Percentiles rank a stretch among this genome's conserved stretches.
Evolutionary conservation across 2,888 invertebrate genomes (phyloP).

Genomic region (Rhagonycha lutea): DNA sequence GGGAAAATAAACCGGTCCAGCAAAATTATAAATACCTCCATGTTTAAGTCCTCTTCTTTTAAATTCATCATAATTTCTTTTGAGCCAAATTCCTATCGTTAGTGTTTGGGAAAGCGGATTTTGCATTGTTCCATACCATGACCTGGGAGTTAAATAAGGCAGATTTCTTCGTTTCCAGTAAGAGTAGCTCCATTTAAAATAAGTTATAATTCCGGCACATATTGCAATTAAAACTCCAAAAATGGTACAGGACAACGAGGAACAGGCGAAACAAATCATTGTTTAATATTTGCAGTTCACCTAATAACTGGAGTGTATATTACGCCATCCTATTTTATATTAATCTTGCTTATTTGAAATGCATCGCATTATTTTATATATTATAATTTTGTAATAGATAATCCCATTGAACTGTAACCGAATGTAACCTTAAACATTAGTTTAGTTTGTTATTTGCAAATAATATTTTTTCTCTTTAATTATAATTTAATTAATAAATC

Average conservation of each 20-base stretch:
- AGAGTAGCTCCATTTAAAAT: conserved; percentile 32
- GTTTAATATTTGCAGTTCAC: not conserved
- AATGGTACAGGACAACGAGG: not conserved
- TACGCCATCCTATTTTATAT: no score
- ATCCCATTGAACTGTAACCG: no score
- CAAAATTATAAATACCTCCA: conserved; percentile 34
- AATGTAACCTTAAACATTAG: no score
- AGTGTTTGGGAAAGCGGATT: conserved; percentile 3
- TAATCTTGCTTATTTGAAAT: no score
- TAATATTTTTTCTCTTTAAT: no score
- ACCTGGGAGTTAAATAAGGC: conserved; percentile 35
- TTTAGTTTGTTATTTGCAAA: no score
- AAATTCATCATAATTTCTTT: conserved; percentile 26
- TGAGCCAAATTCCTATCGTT: not conserved
- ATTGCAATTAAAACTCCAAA: not conserved
- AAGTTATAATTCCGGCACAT: conserved; percentile 15
- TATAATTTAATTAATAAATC: no score
- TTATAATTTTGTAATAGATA: no score
- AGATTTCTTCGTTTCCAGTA: conserved; percentile 43
- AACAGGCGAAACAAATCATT: not conserved
- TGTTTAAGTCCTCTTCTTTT: conserved; percentile 29
- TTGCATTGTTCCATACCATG: conserved; percentile 41
- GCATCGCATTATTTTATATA: no score
- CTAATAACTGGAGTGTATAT: not conserved
- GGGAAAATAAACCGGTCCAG: conserved; percentile 28